Percentiles rank a stretch among this genome's conserved stretches.
Conservation (phyloP, 2,797 vertebrate species). For the Acanthornis magna region DNA sequence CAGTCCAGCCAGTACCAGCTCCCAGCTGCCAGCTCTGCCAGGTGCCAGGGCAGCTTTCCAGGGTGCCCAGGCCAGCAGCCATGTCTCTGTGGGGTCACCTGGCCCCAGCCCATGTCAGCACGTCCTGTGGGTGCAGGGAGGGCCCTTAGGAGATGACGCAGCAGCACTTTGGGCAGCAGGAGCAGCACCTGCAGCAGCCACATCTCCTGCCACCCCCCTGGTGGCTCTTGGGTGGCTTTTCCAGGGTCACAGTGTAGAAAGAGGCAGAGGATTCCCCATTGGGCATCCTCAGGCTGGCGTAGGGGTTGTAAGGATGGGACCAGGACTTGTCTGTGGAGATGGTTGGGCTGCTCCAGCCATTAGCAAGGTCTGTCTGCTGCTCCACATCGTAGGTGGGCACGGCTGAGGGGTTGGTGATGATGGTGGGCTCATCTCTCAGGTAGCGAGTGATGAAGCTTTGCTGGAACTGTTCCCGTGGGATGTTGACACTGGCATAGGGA, state of each 20-base stretch:
- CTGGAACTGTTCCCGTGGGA: slow-evolving; percentile 83
- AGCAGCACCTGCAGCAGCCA: slow-evolving; percentile 41
- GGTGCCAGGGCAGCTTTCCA: rapidly evolving
- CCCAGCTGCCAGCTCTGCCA: background rate
- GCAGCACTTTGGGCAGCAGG: slow-evolving; percentile 61
- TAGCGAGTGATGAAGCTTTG: slow-evolving; percentile 65
- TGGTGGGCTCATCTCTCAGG: slow-evolving; percentile 59
- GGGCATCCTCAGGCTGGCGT: slow-evolving; percentile 45
- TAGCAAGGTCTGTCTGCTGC: background rate
- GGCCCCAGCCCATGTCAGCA: background rate
- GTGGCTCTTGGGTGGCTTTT: slow-evolving; percentile 35
- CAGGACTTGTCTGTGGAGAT: slow-evolving; percentile 33
- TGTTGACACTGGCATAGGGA: slow-evolving; percentile 81
- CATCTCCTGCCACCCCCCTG: slow-evolving; percentile 66
- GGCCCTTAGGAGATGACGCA: slow-evolving; percentile 65
- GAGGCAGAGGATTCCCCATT: background rate
- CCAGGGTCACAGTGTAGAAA: slow-evolving; percentile 63
- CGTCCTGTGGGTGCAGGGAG: rapidly evolving
- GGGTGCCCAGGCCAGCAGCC: background rate
- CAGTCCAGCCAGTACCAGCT: background rate
- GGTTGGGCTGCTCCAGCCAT: background rate
- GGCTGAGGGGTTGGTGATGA: slow-evolving; percentile 76
- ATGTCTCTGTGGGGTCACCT: rapidly evolving
- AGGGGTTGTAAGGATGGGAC: slow-evolving; percentile 69
- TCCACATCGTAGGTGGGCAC: background rate